Percentiles rank a stretch among this genome's conserved stretches.
Evolutionary conservation across 2,797 vertebrate genomes (phyloP).

Genomic region (Muraenolepis orangiensis): DNA sequence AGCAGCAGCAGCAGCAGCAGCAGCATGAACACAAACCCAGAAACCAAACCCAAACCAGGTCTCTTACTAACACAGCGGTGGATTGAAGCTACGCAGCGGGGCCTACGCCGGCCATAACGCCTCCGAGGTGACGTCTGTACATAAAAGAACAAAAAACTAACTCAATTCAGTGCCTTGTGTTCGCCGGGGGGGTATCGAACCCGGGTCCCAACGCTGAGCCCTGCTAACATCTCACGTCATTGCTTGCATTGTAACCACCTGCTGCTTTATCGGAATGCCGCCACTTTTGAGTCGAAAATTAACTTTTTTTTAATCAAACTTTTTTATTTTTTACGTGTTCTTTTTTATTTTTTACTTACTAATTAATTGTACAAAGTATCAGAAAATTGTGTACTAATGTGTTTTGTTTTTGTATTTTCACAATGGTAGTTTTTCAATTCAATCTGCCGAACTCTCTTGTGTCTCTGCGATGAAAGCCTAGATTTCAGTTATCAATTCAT

Average conservation of each 20-base stretch:
- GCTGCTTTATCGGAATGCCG: slow-evolving; percentile 81
- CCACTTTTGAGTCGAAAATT: slow-evolving; percentile 2
- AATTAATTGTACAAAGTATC: slow-evolving; percentile 50
- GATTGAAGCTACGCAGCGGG: slow-evolving; percentile 68
- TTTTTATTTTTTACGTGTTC: not conserved
- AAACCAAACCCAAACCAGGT: slow-evolving; percentile 45
- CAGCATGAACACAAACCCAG: slow-evolving; percentile 76
- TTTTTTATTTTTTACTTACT: slow-evolving; percentile 3
- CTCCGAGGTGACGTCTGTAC: slow-evolving; percentile 78
- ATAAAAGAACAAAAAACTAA: slow-evolving; percentile 84
- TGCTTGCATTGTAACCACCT: slow-evolving; percentile 81
- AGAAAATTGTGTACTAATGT: slow-evolving; percentile 42
- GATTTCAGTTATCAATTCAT: slow-evolving; percentile 3
- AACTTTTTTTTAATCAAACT: not conserved
- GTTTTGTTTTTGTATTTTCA: slow-evolving; percentile 52
- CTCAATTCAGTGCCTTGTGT: slow-evolving; percentile 83
- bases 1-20: no score
- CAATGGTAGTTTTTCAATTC: slow-evolving; percentile 60
- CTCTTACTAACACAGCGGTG: slow-evolving; percentile 84
- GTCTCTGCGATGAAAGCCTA: not conserved
- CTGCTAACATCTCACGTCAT: slow-evolving; percentile 76
- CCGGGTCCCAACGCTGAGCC: not conserved
- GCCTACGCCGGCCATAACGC: slow-evolving; percentile 74
- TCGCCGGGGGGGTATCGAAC: slow-evolving; percentile 61
- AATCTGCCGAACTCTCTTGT: slow-evolving; percentile 53